Conservation (phyloP, 2,113 vertebrate genomes). For the Percopsis transmontana region DNA sequence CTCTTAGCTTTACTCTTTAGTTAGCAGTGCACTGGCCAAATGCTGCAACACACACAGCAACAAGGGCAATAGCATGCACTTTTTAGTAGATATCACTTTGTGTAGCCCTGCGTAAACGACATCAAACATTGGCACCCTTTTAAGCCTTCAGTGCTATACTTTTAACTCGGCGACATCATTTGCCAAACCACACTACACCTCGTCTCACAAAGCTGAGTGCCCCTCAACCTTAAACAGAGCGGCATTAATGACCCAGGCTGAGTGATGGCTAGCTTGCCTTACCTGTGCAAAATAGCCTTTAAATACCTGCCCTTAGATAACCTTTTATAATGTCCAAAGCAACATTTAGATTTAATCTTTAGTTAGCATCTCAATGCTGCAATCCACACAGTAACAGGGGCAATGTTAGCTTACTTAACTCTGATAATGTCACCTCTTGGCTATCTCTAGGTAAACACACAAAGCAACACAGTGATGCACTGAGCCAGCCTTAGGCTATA, state of each 20-base stretch:
- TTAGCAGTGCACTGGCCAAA: slow-evolving; percentile 30
- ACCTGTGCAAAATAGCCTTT: neutral
- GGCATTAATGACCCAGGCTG: neutral
- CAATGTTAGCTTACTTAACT: neutral
- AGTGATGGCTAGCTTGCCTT: neutral
- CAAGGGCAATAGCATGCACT: slow-evolving; percentile 15
- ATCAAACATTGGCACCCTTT: neutral
- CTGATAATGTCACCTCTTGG: neutral
- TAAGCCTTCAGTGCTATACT: neutral
- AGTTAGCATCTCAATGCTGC: neutral
- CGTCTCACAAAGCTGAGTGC: no score
- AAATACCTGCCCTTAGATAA: neutral
- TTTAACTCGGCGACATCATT: no score
- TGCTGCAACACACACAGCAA: slow-evolving; percentile 37
- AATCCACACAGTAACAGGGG: neutral
- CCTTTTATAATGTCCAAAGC: neutral
- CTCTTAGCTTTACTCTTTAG: slow-evolving; percentile 25
- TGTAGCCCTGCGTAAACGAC: neutral
- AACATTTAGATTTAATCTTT: neutral
- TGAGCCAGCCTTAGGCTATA: neutral
- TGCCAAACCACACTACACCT: no score
- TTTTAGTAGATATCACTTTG: neutral
- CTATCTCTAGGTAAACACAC: neutral
- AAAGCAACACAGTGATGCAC: neutral
- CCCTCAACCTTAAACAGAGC: neutral